phyloP scores from a whole-genome alignment of 2,888 invertebrate genomes.

The Liposcelis brunnea region DNA sequence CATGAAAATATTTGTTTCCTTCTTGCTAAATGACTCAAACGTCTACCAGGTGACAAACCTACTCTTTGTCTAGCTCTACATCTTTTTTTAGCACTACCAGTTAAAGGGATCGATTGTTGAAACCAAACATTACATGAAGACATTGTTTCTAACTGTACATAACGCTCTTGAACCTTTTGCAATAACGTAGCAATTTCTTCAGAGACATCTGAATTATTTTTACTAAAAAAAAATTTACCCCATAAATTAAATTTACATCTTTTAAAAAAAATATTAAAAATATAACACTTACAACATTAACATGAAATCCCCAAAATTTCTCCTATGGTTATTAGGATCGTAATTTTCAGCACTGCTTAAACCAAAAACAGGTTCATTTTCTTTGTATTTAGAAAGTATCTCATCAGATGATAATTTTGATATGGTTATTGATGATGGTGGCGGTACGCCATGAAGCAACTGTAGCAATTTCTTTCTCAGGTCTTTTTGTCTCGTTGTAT shows the following conservation, averaged over 20 bases:
- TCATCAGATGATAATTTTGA: not conserved
- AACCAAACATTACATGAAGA: not conserved
- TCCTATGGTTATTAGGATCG: too few species aligned
- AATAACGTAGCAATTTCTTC: slow-evolving; percentile 1
- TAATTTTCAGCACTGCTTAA: too few species aligned
- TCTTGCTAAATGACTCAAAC: slow-evolving; percentile 58
- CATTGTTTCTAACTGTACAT: slow-evolving; percentile 3
- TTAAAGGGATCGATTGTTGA: not conserved
- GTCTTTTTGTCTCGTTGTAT: not conserved
- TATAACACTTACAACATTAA: too few species aligned
- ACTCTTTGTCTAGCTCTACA: not conserved
- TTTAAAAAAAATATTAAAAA: too few species aligned
- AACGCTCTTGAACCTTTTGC: slow-evolving; percentile 1
- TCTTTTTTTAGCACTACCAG: slow-evolving; percentile 1
- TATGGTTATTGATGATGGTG: slow-evolving; percentile 6
- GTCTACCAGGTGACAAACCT: slow-evolving; percentile 45
- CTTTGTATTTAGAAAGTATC: too few species aligned
- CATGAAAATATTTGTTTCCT: slow-evolving; percentile 60
- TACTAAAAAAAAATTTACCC: not conserved
- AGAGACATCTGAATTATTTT: not conserved
- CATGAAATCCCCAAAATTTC: too few species aligned
- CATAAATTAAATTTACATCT: too few species aligned
- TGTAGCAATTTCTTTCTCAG: not conserved
- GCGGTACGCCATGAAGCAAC: slow-evolving; percentile 8
- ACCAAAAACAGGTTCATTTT: too few species aligned